These are phyloP conservation scores for Mythimna lalbum DNA, from an alignment of 2,888 invertebrate species.

Conservation along the genomic window DNA sequence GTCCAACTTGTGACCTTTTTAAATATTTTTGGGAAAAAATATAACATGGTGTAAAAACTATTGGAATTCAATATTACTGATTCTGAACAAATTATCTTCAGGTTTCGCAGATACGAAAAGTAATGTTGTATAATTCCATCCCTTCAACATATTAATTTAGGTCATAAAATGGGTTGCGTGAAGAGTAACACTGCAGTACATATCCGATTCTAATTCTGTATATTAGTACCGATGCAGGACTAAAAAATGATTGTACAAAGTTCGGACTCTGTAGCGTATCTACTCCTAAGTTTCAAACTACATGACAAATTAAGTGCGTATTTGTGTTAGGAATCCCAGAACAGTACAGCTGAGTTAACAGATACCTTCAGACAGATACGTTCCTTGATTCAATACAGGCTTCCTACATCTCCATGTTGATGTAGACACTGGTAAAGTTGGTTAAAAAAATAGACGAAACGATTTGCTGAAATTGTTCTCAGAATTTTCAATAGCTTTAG, in stretches of 20 bases:
- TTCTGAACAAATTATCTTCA: no score
- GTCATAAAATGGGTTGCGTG: no score
- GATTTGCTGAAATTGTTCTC: background rate
- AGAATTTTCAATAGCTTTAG: background rate
- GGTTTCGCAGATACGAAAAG: no score
- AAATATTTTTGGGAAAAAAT: no score
- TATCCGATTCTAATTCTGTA: no score
- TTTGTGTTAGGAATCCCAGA: conserved; percentile 21
- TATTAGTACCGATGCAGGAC: no score
- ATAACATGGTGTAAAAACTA: no score
- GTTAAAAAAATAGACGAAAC: background rate
- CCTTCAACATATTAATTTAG: no score
- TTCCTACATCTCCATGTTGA: background rate
- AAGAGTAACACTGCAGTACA: no score
- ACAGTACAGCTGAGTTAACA: conserved; percentile 31
- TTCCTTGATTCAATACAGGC: conserved; percentile 5
- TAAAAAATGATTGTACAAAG: background rate
- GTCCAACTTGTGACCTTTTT: no score
- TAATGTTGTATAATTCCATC: no score
- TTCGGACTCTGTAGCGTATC: conserved; percentile 2
- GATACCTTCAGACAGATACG: background rate
- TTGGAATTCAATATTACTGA: no score
- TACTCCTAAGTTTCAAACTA: conserved; percentile 5
- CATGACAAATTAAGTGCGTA: conserved; percentile 8
- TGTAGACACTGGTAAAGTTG: background rate